phyloP scores from a whole-genome alignment of 2,113 vertebrate genomes.

The Lepisosteus osseus region DNA sequence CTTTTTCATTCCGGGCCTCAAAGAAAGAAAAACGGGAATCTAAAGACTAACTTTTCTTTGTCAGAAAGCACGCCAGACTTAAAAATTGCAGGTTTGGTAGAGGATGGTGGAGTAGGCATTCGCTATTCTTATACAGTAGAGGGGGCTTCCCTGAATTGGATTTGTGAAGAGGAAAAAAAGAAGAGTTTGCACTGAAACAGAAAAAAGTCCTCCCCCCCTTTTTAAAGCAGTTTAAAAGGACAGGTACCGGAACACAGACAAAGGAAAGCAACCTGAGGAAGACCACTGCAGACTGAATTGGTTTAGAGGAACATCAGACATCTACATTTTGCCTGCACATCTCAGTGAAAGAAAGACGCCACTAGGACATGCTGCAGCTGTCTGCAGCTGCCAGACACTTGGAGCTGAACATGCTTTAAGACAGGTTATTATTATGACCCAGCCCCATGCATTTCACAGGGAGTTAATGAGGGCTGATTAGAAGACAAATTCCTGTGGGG shows the following conservation, averaged over 20 bases:
- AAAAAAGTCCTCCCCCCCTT: background rate
- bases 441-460: too few species aligned
- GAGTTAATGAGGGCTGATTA: too few species aligned
- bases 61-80: slow-evolving; percentile 42
- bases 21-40: slow-evolving; percentile 51
- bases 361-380: too few species aligned
- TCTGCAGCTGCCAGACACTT: too few species aligned
- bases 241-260: background rate
- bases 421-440: too few species aligned
- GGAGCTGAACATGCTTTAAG: too few species aligned
- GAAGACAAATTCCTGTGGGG: too few species aligned
- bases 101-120: slow-evolving; percentile 12
- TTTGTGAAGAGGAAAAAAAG: slow-evolving; percentile 16
- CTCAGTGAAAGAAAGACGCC: too few species aligned
- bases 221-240: slow-evolving; percentile 10
- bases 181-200: slow-evolving; percentile 11
- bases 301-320: background rate
- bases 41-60: slow-evolving; percentile 60
- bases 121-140: slow-evolving; percentile 28
- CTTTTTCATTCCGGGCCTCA: slow-evolving; percentile 37
- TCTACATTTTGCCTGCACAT: too few species aligned
- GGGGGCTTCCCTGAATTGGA: slow-evolving; percentile 17
- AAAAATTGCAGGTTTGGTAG: slow-evolving; percentile 23
- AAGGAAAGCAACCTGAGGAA: background rate
- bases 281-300: background rate